Percentiles rank a stretch among this genome's conserved stretches.
Conservation (phyloP, 1,140 invertebrate genomes). For the Maconellicoccus hirsutus region DNA sequence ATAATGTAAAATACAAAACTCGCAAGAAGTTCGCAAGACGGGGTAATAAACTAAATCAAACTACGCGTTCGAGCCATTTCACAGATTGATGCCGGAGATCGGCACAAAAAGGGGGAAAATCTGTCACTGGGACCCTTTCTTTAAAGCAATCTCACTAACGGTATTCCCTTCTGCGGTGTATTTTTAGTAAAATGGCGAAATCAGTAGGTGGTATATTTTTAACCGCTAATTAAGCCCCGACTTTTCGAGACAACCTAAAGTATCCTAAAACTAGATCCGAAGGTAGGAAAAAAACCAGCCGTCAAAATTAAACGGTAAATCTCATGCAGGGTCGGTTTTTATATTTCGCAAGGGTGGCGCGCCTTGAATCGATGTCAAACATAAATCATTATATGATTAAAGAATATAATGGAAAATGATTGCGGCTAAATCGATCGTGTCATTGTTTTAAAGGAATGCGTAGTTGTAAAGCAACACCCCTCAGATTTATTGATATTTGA, state of each 20-base stretch:
- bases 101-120: not conserved
- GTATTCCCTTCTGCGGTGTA: not conserved
- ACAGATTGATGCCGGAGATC: not conserved
- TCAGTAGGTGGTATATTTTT: not conserved
- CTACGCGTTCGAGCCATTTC: not conserved
- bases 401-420: not conserved
- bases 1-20: not conserved
- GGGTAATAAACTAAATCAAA: not conserved
- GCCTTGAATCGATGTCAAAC: not conserved
- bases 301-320: not conserved
- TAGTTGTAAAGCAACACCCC: not conserved
- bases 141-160: not conserved
- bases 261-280: not conserved
- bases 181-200: not conserved
- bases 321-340: not conserved
- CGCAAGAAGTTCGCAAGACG: not conserved
- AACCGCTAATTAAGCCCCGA: not conserved
- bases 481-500: not conserved
- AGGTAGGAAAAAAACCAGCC: not conserved
- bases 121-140: not conserved
- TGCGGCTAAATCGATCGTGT: constrained; percentile 7
- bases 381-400: not conserved
- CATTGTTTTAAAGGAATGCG: not conserved
- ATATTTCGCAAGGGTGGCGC: not conserved
- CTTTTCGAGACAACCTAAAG: not conserved